phyloP scores from a whole-genome alignment of 1,140 invertebrate genomes.

The Penaeus chinensis region DNA sequence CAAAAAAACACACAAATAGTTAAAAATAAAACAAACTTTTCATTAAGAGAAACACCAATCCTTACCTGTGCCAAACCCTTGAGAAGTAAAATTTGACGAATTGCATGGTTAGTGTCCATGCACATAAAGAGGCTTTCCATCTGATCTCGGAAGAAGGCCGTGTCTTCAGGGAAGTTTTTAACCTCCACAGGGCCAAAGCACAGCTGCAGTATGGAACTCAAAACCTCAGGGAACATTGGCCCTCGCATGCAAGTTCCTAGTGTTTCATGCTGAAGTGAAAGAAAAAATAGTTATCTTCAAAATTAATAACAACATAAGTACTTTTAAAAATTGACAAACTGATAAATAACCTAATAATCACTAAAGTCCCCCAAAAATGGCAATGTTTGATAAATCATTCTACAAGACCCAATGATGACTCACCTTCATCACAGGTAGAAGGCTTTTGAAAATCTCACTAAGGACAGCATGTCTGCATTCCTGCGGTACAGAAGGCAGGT shows the following conservation, averaged over 20 bases:
- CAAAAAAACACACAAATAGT: not conserved
- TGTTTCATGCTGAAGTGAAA: conserved; percentile 23
- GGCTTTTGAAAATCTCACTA: not conserved
- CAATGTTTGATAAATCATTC: too few species aligned
- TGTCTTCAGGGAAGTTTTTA: conserved; percentile 33
- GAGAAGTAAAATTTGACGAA: conserved; percentile 29
- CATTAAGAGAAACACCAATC: not conserved
- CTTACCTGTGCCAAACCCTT: conserved; percentile 35
- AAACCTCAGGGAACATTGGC: conserved; percentile 26
- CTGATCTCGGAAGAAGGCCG: conserved; percentile 41
- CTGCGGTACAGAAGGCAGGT: not conserved
- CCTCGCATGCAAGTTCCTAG: conserved; percentile 21
- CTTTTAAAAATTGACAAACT: not conserved
- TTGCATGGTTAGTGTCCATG: conserved; percentile 13
- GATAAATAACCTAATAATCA: not conserved
- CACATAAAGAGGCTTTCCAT: conserved; percentile 16
- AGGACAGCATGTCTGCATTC: conserved; percentile 21
- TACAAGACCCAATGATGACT: too few species aligned
- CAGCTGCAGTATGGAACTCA: conserved; percentile 34
- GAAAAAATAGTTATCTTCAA: not conserved
- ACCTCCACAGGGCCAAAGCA: conserved; percentile 31
- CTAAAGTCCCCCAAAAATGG: not conserved
- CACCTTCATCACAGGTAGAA: conserved; percentile 28
- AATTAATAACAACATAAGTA: not conserved
- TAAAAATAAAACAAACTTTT: not conserved